Evolutionary conservation across 2,113 vertebrate genomes (phyloP), one percentile per base, ranked within the genome.

Genomic region (Tamias sibiricus): DNA sequence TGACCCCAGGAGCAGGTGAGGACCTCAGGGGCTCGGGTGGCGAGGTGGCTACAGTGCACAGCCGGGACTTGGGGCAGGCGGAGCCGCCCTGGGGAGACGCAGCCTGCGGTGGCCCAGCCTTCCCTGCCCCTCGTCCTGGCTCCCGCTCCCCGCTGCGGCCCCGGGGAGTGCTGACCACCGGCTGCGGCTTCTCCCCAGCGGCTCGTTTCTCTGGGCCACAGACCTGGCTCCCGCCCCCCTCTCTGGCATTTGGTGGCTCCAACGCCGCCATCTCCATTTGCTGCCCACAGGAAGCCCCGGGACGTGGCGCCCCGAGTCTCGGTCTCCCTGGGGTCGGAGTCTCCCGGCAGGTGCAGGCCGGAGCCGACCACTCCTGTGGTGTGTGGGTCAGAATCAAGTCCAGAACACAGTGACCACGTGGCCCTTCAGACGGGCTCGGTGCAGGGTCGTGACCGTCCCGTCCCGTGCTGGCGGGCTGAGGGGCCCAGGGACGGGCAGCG

Each of bases 381-480:
- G 8, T 37, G 24, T 7, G 68, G 11, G 47, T 57, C 6, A 17
- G 40, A 35, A 17, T 77, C 35, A 24, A 5, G 30, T 32, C 49
- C 6, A 47, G 79, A 71, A 44, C 7, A 37, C 6, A 0, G 17
- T 19, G 22, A 12, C 10, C 9, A 0, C 26, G 1, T 2, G 8
- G 68, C 26, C 59, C 52, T 52, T 72, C 19, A 1, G 0, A 16
- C 49, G 7, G 47, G 37, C 6, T 44, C 7, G 35, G 8, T 0
- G 16, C 20, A 40, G 26, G 37, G 71, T 8, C 3, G 2, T 12
- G 4, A 0, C 30, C 1, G 1, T 11, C 3, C 2, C n/a, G n/a
- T n/a, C n/a, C 0, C 1, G 6, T 52, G n/a, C n/a, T 20, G 42
- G 82, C 0, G 57, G 13, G 6, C 40, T 2, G 24, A 11, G 35